Evolutionary conservation across 2,113 vertebrate genomes (phyloP).

Genomic region (Centropus bengalensis): DNA sequence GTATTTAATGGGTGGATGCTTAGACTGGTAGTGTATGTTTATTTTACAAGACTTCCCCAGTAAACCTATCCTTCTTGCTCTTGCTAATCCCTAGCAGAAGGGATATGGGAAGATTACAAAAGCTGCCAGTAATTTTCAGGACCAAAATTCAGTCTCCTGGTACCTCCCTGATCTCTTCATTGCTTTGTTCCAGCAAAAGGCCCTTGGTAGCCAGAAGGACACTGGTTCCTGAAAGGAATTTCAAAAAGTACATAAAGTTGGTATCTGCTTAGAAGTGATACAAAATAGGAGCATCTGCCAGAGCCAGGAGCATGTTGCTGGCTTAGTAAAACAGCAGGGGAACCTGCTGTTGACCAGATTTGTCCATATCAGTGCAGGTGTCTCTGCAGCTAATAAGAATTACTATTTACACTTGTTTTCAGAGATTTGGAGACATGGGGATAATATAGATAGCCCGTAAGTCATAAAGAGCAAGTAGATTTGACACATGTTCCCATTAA

Average conservation of each 20-base stretch:
- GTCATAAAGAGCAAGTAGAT: constrained; percentile 67
- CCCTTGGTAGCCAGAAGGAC: constrained; percentile 72
- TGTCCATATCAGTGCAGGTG: constrained; percentile 74
- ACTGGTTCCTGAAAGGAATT: constrained; percentile 71
- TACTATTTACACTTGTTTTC: constrained; percentile 75
- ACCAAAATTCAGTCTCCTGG: constrained; percentile 54
- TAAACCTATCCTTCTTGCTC: constrained; percentile 33
- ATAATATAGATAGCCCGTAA: constrained; percentile 56
- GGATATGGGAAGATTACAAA: constrained; percentile 40
- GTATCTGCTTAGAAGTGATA: constrained; percentile 68
- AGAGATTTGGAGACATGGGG: constrained; percentile 56
- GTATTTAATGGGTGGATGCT: constrained; percentile 48
- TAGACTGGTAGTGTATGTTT: constrained; percentile 44
- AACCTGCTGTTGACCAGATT: constrained; percentile 78
- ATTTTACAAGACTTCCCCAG: constrained; percentile 19
- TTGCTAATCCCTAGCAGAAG: constrained; percentile 59
- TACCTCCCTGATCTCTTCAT: constrained; percentile 66
- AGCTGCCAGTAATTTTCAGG: constrained; percentile 52
- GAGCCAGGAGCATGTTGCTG: constrained; percentile 67
- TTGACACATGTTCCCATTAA: constrained; percentile 53
- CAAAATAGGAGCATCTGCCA: constrained; percentile 70
- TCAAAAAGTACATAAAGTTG: constrained; percentile 67
- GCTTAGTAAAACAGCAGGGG: constrained; percentile 78
- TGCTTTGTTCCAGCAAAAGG: constrained; percentile 58
- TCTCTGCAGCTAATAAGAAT: constrained; percentile 75